Conservation (phyloP, 2,797 vertebrate genomes). For the Buceros bicornis region DNA sequence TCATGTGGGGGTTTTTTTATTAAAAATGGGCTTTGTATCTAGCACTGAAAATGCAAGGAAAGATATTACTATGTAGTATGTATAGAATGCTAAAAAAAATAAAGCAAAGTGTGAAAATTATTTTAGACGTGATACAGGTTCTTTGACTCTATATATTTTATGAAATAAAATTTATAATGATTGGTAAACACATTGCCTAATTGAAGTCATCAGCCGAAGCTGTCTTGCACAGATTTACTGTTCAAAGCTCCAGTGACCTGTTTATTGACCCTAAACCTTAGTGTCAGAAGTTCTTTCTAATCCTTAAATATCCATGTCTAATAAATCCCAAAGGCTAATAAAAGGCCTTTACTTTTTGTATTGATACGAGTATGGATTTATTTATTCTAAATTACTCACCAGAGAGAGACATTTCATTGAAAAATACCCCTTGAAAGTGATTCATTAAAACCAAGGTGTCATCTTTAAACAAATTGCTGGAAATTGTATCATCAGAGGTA, state of each 20-base stretch:
- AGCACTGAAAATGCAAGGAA: background rate
- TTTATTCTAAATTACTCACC: constrained; percentile 83
- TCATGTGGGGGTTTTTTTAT: background rate
- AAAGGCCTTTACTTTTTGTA: constrained; percentile 78
- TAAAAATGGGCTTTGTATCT: background rate
- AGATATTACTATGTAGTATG: background rate
- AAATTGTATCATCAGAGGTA: constrained; percentile 61
- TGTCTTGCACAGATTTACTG: constrained; percentile 78
- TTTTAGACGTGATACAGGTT: background rate
- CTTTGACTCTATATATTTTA: background rate
- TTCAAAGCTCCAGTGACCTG: constrained; percentile 78
- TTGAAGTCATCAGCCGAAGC: constrained; percentile 71
- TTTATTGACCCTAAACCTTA: constrained; percentile 84
- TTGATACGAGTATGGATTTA: constrained; percentile 86
- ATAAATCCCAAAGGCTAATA: constrained; percentile 80
- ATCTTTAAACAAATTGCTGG: constrained; percentile 68
- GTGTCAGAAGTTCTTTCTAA: constrained; percentile 83
- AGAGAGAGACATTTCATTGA: constrained; percentile 84
- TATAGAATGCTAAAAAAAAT: background rate
- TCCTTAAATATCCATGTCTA: constrained; percentile 83
- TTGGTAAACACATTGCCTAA: constrained; percentile 61
- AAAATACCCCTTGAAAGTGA: constrained; percentile 71
- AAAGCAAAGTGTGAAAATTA: background rate
- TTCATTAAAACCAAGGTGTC: constrained; percentile 74
- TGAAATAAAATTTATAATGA: constrained; percentile 18